Percentiles rank a stretch among this genome's conserved stretches.
Conservation (phyloP, 2,113 vertebrate genomes). For the Oncorhynchus clarkii region DNA sequence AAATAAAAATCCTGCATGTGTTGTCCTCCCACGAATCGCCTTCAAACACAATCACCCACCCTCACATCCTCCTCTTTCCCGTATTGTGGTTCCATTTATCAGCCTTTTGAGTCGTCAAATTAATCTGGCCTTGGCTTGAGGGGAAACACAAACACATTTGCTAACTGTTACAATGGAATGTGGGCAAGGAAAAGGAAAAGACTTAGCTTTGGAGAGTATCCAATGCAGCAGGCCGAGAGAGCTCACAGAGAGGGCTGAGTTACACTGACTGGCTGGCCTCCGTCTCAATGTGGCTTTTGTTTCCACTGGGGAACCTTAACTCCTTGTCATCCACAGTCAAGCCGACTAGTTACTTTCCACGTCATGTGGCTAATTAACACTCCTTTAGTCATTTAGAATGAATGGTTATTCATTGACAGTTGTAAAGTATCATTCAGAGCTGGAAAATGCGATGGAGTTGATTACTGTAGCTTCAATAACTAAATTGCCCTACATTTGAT, state of each 20-base stretch:
- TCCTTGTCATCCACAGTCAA: conserved; percentile 22
- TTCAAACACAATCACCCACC: conserved; percentile 36
- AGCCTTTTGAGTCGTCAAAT: conserved; percentile 24
- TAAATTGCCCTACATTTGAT: no score
- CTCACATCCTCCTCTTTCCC: conserved; percentile 12
- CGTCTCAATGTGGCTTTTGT: conserved; percentile 48
- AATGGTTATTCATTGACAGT: no score
- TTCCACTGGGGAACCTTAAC: conserved; percentile 56
- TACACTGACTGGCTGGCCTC: conserved; percentile 23
- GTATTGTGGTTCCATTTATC: conserved; percentile 32
- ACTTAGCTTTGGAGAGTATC: conserved; percentile 58
- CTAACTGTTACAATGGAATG: conserved; percentile 55
- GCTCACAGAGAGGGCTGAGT: conserved; percentile 29
- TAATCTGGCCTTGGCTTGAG: conserved; percentile 46
- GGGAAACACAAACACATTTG: conserved; percentile 38
- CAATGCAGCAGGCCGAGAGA: conserved; percentile 43
- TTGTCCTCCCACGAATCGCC: conserved; percentile 3
- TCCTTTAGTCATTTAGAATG: no score
- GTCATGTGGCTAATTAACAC: neutral
- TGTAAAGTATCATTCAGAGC: no score
- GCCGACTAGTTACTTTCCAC: neutral
- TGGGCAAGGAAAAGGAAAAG: conserved; percentile 43
- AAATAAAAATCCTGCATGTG: neutral
- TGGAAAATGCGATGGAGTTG: no score
- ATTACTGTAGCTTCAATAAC: no score